Evolutionary conservation across 92 coral and sea anemone species (phyloP).

Genomic region (Zoanthus gigantus): DNA sequence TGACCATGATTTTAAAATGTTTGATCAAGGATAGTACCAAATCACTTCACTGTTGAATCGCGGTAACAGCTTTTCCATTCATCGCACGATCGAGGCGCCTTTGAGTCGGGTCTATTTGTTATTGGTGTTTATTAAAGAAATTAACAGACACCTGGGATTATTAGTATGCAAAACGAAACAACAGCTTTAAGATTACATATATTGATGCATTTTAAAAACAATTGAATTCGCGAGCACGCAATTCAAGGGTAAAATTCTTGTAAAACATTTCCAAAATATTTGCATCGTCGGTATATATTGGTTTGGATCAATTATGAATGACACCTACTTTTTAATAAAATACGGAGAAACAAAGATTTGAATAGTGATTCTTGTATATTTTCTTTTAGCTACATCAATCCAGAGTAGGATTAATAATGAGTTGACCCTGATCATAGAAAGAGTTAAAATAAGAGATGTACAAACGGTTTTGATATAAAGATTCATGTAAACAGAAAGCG

Average conservation of each 20-base stretch:
- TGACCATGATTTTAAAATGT: neutral
- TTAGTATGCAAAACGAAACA: constrained; percentile 23
- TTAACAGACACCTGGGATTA: constrained; percentile 50
- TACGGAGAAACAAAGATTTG: constrained; percentile 29
- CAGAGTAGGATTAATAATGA: constrained; percentile 16
- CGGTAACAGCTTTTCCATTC: constrained; percentile 55
- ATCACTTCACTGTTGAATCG: constrained; percentile 16
- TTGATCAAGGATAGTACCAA: neutral
- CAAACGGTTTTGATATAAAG: constrained; percentile 39
- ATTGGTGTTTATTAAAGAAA: constrained; percentile 73
- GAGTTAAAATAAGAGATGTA: neutral
- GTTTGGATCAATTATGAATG: constrained; percentile 25
- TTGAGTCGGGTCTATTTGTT: constrained; percentile 58
- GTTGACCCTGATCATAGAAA: constrained; percentile 15
- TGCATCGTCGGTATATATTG: neutral
- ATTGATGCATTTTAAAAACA: constrained; percentile 11
- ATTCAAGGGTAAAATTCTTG: neutral
- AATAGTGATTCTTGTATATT: constrained; percentile 23
- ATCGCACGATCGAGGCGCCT: constrained; percentile 78
- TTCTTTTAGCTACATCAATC: constrained; percentile 28
- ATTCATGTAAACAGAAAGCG: constrained; percentile 20
- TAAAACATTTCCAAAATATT: neutral
- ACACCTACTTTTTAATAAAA: constrained; percentile 40
- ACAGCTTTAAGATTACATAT: neutral
- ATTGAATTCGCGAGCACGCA: constrained; percentile 13